Conservation (phyloP, 2,797 vertebrate genomes). For the Rhinoraja longicauda region DNA sequence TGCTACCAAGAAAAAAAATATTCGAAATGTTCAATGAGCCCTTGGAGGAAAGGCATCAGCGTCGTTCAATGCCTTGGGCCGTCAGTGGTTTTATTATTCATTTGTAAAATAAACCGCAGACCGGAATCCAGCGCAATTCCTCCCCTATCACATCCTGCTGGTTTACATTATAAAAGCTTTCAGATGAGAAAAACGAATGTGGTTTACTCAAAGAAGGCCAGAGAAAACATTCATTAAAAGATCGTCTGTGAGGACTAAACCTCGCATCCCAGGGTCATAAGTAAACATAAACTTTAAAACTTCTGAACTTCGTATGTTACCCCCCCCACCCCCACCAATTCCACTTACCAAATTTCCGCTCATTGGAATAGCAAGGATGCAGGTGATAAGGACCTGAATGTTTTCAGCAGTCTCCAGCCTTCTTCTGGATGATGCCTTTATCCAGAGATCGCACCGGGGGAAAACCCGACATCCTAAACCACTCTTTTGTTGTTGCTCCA, state of each 20-base stretch:
- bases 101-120: constrained; percentile 31
- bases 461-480: constrained; percentile 30
- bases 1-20: neutral
- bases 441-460: constrained; percentile 13
- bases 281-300: neutral
- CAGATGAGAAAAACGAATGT: constrained; percentile 36
- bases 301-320: neutral
- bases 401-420: neutral
- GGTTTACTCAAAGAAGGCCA: neutral
- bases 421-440: neutral
- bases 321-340: neutral
- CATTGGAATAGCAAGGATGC: neutral
- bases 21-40: neutral
- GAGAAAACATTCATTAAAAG: constrained; percentile 22
- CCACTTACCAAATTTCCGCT: neutral
- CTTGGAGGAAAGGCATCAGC: constrained; percentile 19
- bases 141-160: constrained; percentile 33
- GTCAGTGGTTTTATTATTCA: constrained; percentile 27
- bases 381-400: neutral
- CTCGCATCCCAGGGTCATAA: neutral
- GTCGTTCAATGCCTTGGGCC: neutral
- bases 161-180: constrained; percentile 25
- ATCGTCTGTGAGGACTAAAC: neutral
- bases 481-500: constrained; percentile 34
- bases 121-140: constrained; percentile 33